phyloP scores from a whole-genome alignment of 2,888 invertebrate genomes.

The Ellobium chinense region DNA sequence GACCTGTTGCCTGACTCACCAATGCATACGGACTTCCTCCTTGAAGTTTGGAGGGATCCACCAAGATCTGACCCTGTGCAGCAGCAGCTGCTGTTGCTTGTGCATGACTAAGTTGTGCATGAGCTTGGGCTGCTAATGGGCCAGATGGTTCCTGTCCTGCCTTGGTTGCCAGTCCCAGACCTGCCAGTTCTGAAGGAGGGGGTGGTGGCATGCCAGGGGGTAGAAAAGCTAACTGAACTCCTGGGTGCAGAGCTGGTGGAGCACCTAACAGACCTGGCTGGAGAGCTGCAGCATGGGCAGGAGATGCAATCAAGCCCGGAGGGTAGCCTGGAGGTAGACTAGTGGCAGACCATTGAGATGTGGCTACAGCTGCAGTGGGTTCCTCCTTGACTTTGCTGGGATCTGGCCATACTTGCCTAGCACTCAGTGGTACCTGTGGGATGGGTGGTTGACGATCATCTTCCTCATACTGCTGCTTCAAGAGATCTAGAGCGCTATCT shows the following conservation, averaged over 20 bases:
- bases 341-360: conserved; percentile 28
- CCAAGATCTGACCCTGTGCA: conserved; percentile 41
- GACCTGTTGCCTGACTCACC: conserved; percentile 36
- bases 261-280: conserved; percentile 43
- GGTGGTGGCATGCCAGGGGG: conserved; percentile 44
- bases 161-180: conserved; percentile 18
- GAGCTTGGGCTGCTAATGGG: conserved; percentile 2
- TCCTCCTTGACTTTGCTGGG: conserved; percentile 37
- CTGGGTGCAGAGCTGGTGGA: conserved; percentile 35
- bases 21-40: conserved; percentile 36
- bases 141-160: conserved; percentile 2
- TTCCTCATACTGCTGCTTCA: conserved; percentile 75
- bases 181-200: conserved; percentile 34
- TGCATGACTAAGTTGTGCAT: background rate
- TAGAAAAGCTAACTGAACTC: conserved; percentile 40
- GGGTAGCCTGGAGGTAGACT: conserved; percentile 36
- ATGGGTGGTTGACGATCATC: conserved; percentile 54
- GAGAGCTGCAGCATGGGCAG: conserved; percentile 38
- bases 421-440: conserved; percentile 24
- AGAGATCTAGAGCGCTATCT: conserved; percentile 74
- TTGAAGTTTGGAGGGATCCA: conserved; percentile 11
- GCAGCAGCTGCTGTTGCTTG: conserved; percentile 38
- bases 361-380: background rate
- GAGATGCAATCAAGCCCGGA: conserved; percentile 17
- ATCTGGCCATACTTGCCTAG: conserved; percentile 19